A percentile compares a stretch with the other conserved stretches of the same genome.
These are phyloP conservation scores for Amblyteles armatorius DNA, from an alignment of 2,888 invertebrate genomes.

Conservation along the genomic window DNA sequence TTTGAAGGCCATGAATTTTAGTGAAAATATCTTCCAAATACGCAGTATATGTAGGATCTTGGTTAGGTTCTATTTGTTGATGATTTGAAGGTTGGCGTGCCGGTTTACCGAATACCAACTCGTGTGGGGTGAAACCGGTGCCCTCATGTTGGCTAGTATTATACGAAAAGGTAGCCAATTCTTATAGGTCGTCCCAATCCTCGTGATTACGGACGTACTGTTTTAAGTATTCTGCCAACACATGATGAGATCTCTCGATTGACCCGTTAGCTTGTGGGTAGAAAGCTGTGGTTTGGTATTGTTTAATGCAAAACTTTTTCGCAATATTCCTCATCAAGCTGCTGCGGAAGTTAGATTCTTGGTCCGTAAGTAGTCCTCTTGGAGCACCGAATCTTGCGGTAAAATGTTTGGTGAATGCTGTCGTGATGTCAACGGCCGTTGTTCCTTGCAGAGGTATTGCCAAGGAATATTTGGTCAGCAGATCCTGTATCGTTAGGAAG, in stretches of 20 bases:
- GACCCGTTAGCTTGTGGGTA: slow-evolving; percentile 56
- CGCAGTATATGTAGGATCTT: too few species aligned
- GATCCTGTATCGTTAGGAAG: slow-evolving; percentile 56
- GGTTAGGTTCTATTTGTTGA: too few species aligned
- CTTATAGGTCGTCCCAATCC: slow-evolving; percentile 54
- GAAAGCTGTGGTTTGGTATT: slow-evolving; percentile 48
- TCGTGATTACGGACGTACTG: slow-evolving; percentile 35
- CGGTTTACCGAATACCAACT: too few species aligned
- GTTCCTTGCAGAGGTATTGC: slow-evolving; percentile 40
- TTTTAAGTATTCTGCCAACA: slow-evolving; percentile 64
- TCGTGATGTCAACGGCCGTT: slow-evolving; percentile 34
- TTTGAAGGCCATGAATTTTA: too few species aligned
- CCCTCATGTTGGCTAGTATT: slow-evolving; percentile 51
- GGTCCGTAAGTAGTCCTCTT: slow-evolving; percentile 53
- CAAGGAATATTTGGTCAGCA: slow-evolving; percentile 57
- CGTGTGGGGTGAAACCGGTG: slow-evolving; percentile 46
- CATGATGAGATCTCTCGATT: slow-evolving; percentile 62
- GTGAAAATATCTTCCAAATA: too few species aligned
- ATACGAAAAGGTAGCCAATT: slow-evolving; percentile 21
- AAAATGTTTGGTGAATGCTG: slow-evolving; percentile 38
- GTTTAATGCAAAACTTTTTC: slow-evolving; percentile 50
- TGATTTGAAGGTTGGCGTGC: too few species aligned
- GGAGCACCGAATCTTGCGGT: slow-evolving; percentile 45
- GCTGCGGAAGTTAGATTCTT: slow-evolving; percentile 56
- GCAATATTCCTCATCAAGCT: slow-evolving; percentile 47